Evolutionary conservation across 2,888 invertebrate genomes (phyloP).

Genomic region (Drosophila mimica): DNA sequence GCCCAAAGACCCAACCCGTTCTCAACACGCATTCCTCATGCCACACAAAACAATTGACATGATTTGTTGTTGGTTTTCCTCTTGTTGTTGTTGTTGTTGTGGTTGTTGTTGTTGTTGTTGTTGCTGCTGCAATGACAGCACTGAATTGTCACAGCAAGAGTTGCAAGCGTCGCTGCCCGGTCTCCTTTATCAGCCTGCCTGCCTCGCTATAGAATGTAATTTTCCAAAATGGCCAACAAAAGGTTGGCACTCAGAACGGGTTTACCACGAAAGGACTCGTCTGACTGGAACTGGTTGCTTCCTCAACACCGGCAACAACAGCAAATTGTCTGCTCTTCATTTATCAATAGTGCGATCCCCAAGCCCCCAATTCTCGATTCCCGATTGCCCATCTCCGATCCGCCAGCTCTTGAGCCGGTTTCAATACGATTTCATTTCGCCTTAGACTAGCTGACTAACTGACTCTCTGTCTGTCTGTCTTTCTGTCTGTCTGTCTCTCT

Average conservation of each 20-base stretch:
- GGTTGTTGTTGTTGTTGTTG: slow-evolving; percentile 58
- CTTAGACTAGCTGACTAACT: slow-evolving; percentile 15
- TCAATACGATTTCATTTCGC: slow-evolving; percentile 59
- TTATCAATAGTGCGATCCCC: slow-evolving; percentile 63
- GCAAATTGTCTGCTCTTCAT: slow-evolving; percentile 70
- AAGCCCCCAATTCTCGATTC: slow-evolving; percentile 21
- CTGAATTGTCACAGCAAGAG: slow-evolving; percentile 65
- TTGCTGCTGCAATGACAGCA: slow-evolving; percentile 50
- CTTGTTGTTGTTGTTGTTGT: slow-evolving; percentile 49
- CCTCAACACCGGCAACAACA: slow-evolving; percentile 38
- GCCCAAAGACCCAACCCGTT: slow-evolving; percentile 50
- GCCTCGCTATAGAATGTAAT: slow-evolving; percentile 53
- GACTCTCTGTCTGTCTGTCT: neutral
- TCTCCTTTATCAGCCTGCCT: slow-evolving; percentile 25
- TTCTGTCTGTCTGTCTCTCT: neutral
- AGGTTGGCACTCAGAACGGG: slow-evolving; percentile 50
- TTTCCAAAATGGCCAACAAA: slow-evolving; percentile 70
- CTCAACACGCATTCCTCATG: slow-evolving; percentile 79
- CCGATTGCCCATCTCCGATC: slow-evolving; percentile 17
- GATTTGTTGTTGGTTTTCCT: slow-evolving; percentile 63
- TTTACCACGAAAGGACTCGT: slow-evolving; percentile 55
- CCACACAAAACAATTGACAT: slow-evolving; percentile 81
- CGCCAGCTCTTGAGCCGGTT: slow-evolving; percentile 48
- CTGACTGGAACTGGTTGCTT: slow-evolving; percentile 48
- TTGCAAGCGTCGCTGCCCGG: slow-evolving; percentile 25